Conservation (phyloP, 2,888 invertebrate genomes). For the Aporophyla nigra region DNA sequence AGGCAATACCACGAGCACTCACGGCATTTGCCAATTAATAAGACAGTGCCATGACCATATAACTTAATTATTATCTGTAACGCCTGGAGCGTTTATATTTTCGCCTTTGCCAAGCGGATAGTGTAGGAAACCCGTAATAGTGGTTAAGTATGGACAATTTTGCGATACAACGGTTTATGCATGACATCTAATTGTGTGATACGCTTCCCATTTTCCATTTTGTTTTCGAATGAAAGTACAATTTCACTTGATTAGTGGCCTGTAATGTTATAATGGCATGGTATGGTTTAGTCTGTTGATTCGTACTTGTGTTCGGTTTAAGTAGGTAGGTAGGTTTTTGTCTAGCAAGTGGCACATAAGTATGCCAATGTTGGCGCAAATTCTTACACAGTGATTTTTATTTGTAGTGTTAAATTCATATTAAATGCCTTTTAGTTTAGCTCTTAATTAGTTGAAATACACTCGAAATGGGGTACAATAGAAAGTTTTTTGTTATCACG, state of each 20-base stretch:
- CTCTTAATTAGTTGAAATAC: too few species aligned
- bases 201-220: constrained; percentile 81
- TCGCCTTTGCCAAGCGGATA: constrained; percentile 8
- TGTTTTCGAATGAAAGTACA: constrained; percentile 82
- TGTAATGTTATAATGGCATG: constrained; percentile 47
- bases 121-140: constrained; percentile 40
- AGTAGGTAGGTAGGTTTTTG: too few species aligned
- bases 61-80: background rate
- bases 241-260: constrained; percentile 77
- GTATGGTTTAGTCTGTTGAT: constrained; percentile 1
- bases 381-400: background rate
- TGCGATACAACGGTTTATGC: constrained; percentile 27
- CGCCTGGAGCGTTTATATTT: background rate
- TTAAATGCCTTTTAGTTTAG: background rate
- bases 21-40: background rate
- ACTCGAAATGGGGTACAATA: too few species aligned
- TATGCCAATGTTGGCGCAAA: background rate
- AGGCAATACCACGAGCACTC: background rate
- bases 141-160: constrained; percentile 59
- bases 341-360: background rate
- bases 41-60: background rate
- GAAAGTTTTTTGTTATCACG: too few species aligned
- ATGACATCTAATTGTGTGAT: constrained; percentile 75
- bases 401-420: background rate
- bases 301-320: background rate